Evolutionary conservation across 2,888 invertebrate species (phyloP), one percentile per base, ranked within the genome.

Genomic region (Lasioglossum calceatum): DNA sequence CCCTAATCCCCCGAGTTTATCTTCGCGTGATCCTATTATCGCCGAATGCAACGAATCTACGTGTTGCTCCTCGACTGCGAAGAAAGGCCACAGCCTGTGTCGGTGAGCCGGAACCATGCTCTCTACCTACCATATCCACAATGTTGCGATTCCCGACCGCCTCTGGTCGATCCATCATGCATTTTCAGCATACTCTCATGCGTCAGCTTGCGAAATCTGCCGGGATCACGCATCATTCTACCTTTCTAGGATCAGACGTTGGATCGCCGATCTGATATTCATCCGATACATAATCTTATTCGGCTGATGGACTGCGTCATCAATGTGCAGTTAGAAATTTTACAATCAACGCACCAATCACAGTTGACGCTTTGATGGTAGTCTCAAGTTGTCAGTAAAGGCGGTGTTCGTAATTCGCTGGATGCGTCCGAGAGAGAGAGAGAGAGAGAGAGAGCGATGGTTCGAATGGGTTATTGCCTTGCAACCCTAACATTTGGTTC

Each of bases 21-120:
- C 91, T 89, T 90, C 89, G 87, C 90, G 91, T 90, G 91, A 91
- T 90, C 90, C 91, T 82, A 87, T 91, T 90, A 91, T 84, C 85
- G 81, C 77, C 71, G 71, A 61, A 79, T 39, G 61, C 77, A 39
- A 32, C 36, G 54, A 36, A 67, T 64, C 70, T 71, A 86, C 84
- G 76, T 81, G 83, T 86, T 86, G 86, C 87, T 81, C 47, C 42
- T 58, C 76, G 44, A 54, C 42, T 47, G 70, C 70, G 79, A 85
- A 82, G 78, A 80, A 80, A 79, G 61, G 16, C 32, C n/a, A 32
- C 32, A 12, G 36, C 36, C 76, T 12, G 58, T 58, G 39, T 44
- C 27, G 44, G 71, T 19, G 73, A 39, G 71, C 74, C 27, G 74
- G 64, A 64, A 64, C n/a, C 64, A 32, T 7, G 64, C 27, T 32